Evolutionary conservation across 2,113 vertebrate genomes (phyloP), one percentile per base, ranked within the genome.

Genomic region (Plestiodon gilberti): DNA sequence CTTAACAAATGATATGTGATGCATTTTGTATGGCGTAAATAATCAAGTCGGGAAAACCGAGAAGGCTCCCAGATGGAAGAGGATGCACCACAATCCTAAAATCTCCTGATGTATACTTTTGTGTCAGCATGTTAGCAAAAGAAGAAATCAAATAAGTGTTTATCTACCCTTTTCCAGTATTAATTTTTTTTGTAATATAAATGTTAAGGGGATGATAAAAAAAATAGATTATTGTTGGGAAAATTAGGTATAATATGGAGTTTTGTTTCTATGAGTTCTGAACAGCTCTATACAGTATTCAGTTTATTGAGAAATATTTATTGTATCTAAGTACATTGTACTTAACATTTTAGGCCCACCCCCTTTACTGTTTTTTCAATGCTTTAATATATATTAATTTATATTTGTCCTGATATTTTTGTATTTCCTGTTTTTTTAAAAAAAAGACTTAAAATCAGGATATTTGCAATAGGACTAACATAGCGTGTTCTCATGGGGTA

Each of bases 371-470:
- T 97, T 97, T 97, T 97, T 97, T 97, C 95, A 96, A 97, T 98
- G 97, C 98, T 98, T 99, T 99, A 99, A 99, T 99, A 99, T 99
- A 99, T 99, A 99, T 99, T 99, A 99, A 99, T 99, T 99, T 99
- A 99, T 99, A 98, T 99, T 98, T 98, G 96, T 98, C 97, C 97
- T 98, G 95, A 98, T 99, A 99, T 99, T 98, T 98, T 98, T 98
- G 97, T 99, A 98, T 96, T 96, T 98, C 97, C 97, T 97, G 94
- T 98, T 98, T 98, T 98, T 98, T 98, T 98, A 94, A 92, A 48
- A 85, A 96, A 97, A 96, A 87, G 85, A 95, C 92, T 95, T 95
- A 95, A 97, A 97, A 97, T 97, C 96, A 97, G 95, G 95, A 96
- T 95, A 94, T 95, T 95, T 94, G 97, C 96, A 95, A 95, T 96